A percentile compares a stretch with the other conserved stretches of the same genome.
Conservation (phyloP, 2,888 invertebrate genomes). For the Caenorhabditis sinica region DNA sequence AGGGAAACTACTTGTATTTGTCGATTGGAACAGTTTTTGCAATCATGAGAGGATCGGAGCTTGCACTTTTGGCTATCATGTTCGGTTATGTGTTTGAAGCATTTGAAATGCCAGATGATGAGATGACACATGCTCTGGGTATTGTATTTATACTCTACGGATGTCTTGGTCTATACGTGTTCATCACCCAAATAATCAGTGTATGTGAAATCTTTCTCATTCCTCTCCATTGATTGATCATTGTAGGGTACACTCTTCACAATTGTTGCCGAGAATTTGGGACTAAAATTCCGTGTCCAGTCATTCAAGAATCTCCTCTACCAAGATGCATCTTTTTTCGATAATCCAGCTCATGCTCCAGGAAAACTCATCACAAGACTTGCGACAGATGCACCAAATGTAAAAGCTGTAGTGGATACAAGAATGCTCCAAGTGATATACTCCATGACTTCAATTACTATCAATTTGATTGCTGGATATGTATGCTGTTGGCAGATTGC, state of each 20-base stretch:
- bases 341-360: slow-evolving; percentile 83
- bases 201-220: slow-evolving; percentile 42
- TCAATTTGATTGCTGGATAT: slow-evolving; percentile 84
- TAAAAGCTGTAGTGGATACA: slow-evolving; percentile 84
- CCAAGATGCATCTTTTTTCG: slow-evolving; percentile 85
- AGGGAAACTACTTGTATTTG: slow-evolving; percentile 70
- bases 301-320: slow-evolving; percentile 81
- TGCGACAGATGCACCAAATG: slow-evolving; percentile 84
- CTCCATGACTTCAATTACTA: slow-evolving; percentile 83
- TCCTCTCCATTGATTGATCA: background rate
- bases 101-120: slow-evolving; percentile 40
- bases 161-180: slow-evolving; percentile 62
- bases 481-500: slow-evolving; percentile 84
- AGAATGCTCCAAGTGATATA: slow-evolving; percentile 84
- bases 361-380: slow-evolving; percentile 84
- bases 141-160: slow-evolving; percentile 46
- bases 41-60: slow-evolving; percentile 84
- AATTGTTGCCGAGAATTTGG: slow-evolving; percentile 75
- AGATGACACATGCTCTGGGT: slow-evolving; percentile 35
- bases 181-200: slow-evolving; percentile 61
- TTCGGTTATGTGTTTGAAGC: slow-evolving; percentile 67
- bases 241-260: slow-evolving; percentile 66
- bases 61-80: slow-evolving; percentile 85
- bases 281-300: slow-evolving; percentile 73
- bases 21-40: slow-evolving; percentile 67